Evolutionary conservation across 2,888 invertebrate species (phyloP).

Genomic region (Amiota communis): DNA sequence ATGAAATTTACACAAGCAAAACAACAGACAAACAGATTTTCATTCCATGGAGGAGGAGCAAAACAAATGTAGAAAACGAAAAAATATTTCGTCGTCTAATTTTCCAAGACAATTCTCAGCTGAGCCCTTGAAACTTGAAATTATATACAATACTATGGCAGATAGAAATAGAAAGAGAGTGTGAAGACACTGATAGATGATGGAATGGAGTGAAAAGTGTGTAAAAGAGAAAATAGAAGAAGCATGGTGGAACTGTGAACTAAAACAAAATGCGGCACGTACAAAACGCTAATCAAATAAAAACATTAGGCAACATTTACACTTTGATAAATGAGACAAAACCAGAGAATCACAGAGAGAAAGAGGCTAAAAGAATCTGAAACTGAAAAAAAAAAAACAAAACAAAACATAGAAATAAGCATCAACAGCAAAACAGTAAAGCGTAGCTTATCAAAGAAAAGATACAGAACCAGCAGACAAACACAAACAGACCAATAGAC

Average conservation of each 20-base stretch:
- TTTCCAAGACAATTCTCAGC: background rate
- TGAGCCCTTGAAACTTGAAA: background rate
- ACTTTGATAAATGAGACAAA: constrained; percentile 46
- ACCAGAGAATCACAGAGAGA: background rate
- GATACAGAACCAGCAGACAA: background rate
- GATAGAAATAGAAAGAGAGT: background rate
- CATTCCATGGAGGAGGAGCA: background rate
- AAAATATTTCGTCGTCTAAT: background rate
- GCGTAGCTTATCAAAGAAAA: constrained; percentile 16
- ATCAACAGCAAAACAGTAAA: background rate
- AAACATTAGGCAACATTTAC: constrained; percentile 66
- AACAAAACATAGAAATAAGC: constrained; percentile 10
- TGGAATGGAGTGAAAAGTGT: background rate
- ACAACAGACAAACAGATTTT: constrained; percentile 11
- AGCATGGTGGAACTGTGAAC: background rate
- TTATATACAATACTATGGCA: background rate
- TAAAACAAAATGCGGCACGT: constrained; percentile 54
- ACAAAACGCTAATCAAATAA: constrained; percentile 64
- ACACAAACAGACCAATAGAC: background rate
- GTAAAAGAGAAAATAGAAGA: background rate
- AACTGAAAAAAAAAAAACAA: constrained; percentile 1
- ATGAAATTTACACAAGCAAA: background rate
- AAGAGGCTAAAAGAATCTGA: background rate
- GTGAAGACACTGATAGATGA: background rate
- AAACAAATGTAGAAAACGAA: background rate